Evolutionary conservation across 2,797 vertebrate genomes (phyloP), one percentile per base, ranked within the genome.

Genomic region (Acanthis flammea): DNA sequence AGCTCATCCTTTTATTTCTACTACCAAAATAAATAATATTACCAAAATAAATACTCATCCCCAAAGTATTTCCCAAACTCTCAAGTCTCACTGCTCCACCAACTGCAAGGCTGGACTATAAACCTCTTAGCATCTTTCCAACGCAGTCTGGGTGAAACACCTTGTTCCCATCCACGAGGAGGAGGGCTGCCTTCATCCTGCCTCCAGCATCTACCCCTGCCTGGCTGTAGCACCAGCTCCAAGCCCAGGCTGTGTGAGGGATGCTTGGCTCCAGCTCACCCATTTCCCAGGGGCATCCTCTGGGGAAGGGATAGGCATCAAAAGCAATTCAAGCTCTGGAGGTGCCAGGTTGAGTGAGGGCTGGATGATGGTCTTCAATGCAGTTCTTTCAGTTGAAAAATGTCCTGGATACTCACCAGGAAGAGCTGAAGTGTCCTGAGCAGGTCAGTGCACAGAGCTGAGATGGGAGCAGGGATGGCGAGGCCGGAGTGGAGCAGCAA

Each of bases 331-430:
- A 35, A 58, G n/a, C 17, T 31, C 66, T 4, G 3, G 16, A 74
- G 39, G 8, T 14, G 22, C 16, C 30, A 58, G 7, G 18, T 30
- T n/a, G 45, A 50, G 47, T 12, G 6, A 51, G 2, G 31, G 41
- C 41, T 41, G 41, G 41, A 11, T 54, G 37, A n/a, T 0, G 0
- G 28, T 33, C 31, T 74, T 71, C 7, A 4, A 2, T 2, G 37
- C 42, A 21, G 28, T 27, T 44, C 55, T 53, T 74, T 33, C 23
- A 6, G 18, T 1, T 79, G 37, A 23, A 24, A 81, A 66, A 75
- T 51, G 35, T 80, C 71, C 71, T 7, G 2, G 54, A 28, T 87
- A 97, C 97, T 97, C 81, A 97, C 97, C 95, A 62, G 67, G 82
- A 42, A 66, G 79, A 70, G 76, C 53, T 45, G 71, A 73, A 41